A percentile compares a stretch with the other conserved stretches of the same genome.
phyloP scores from a whole-genome alignment of 2,888 invertebrate species.

The Willowsia nigromaculata region DNA sequence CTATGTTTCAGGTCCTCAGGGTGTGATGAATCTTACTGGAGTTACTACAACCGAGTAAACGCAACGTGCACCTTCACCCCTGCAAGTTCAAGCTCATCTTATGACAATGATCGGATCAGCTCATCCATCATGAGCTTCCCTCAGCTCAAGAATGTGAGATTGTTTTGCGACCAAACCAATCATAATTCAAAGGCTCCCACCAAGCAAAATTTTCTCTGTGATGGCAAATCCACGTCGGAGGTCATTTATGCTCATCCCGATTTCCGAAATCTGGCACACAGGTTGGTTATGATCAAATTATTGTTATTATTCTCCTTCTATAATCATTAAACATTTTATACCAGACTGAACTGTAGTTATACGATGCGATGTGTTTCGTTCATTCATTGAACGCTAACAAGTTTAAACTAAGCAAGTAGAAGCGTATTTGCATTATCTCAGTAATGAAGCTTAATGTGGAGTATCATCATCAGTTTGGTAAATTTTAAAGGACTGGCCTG shows the following conservation, averaged over 20 bases:
- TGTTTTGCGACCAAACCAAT: slow-evolving; percentile 84
- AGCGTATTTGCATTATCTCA: neutral
- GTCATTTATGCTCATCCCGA: slow-evolving; percentile 83
- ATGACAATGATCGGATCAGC: slow-evolving; percentile 77
- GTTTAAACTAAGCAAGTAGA: neutral
- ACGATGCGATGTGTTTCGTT: neutral
- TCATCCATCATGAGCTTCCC: slow-evolving; percentile 78
- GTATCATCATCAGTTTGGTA: neutral
- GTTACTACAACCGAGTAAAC: slow-evolving; percentile 46
- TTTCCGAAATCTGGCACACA: slow-evolving; percentile 80
- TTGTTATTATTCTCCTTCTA: neutral
- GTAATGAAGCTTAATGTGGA: neutral
- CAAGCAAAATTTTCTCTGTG: slow-evolving; percentile 85
- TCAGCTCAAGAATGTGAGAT: slow-evolving; percentile 81
- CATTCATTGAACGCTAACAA: neutral
- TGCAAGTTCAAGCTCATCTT: slow-evolving; percentile 60
- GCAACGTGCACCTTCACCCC: slow-evolving; percentile 73
- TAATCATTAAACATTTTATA: neutral
- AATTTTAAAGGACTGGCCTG: neutral
- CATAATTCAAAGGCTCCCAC: slow-evolving; percentile 85
- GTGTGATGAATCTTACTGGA: slow-evolving; percentile 77
- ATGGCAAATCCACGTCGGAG: slow-evolving; percentile 83
- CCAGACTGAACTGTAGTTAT: neutral
- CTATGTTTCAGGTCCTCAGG: slow-evolving; percentile 77
- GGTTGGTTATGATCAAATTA: slow-evolving; percentile 65